phyloP scores from a whole-genome alignment of 2,113 vertebrate genomes.

The Syngnathoides biaculeatus region DNA sequence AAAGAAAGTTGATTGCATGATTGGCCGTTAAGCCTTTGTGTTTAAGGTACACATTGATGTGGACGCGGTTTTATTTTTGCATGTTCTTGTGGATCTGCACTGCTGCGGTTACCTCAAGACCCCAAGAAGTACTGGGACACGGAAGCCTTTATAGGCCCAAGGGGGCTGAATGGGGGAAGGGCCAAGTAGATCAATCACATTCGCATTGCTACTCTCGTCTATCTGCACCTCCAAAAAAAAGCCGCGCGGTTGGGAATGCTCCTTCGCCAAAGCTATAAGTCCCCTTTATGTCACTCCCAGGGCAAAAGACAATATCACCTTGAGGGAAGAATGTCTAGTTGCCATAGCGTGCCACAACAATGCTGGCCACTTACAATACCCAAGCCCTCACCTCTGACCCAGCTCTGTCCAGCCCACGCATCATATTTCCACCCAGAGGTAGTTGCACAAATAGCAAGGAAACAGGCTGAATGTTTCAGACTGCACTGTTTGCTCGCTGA shows the following conservation, averaged over 20 bases:
- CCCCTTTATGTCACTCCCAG: constrained; percentile 55
- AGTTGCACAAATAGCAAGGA: constrained; percentile 41
- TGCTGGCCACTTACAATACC: constrained; percentile 64
- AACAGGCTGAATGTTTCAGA: constrained; percentile 60
- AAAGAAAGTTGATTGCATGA: neutral
- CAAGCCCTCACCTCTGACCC: constrained; percentile 60
- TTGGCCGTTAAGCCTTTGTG: neutral
- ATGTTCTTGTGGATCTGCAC: constrained; percentile 22
- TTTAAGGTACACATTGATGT: neutral
- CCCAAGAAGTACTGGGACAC: constrained; percentile 35
- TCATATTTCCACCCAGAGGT: constrained; percentile 63
- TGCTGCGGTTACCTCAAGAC: constrained; percentile 49
- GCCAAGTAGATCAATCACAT: constrained; percentile 65
- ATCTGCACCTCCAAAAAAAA: constrained; percentile 69
- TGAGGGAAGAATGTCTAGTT: constrained; percentile 69
- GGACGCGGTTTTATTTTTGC: neutral
- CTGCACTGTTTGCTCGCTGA: constrained; percentile 33
- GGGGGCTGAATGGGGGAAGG: constrained; percentile 55
- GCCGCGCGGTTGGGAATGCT: constrained; percentile 44
- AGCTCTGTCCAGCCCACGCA: constrained; percentile 48
- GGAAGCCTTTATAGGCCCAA: constrained; percentile 34
- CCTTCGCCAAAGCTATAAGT: constrained; percentile 52
- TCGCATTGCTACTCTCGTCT: constrained; percentile 56
- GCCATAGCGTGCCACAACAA: constrained; percentile 67
- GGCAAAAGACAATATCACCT: constrained; percentile 70